phyloP scores from a whole-genome alignment of 2,797 vertebrate species.

The Sebastes hubbsi region DNA sequence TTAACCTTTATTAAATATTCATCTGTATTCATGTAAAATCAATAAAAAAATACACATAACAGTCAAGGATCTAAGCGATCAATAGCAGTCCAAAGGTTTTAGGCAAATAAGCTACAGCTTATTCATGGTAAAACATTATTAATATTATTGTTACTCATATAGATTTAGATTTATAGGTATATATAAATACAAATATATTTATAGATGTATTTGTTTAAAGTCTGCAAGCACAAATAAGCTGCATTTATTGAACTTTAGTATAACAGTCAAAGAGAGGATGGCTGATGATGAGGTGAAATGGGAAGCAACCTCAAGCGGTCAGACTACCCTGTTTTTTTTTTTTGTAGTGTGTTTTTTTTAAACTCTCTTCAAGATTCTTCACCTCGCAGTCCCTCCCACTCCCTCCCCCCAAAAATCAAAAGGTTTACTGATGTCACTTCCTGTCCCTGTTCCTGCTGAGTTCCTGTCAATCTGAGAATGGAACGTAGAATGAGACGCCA shows the following conservation, averaged over 20 bases:
- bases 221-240: constrained; percentile 91
- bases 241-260: constrained; percentile 89
- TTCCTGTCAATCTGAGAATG: constrained; percentile 76
- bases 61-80: constrained; percentile 89
- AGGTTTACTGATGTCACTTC: constrained; percentile 72
- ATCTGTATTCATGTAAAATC: constrained; percentile 88
- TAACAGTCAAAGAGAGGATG: constrained; percentile 90
- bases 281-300: constrained; percentile 86
- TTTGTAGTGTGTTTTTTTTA: constrained; percentile 21
- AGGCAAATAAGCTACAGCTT: constrained; percentile 91
- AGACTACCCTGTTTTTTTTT: constrained; percentile 82
- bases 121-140: constrained; percentile 89
- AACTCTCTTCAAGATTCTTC: constrained; percentile 58
- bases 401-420: constrained; percentile 58
- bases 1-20: constrained; percentile 86
- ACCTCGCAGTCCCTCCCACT: constrained; percentile 65
- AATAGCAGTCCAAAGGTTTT: constrained; percentile 89
- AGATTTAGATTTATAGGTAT: constrained; percentile 85
- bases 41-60: constrained; percentile 89
- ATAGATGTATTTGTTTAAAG: constrained; percentile 86
- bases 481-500: constrained; percentile 66
- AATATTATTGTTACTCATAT: constrained; percentile 88
- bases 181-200: constrained; percentile 85
- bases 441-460: constrained; percentile 75
- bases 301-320: constrained; percentile 81